phyloP scores from a whole-genome alignment of 2,113 vertebrate species.

The Orcinus orca region DNA sequence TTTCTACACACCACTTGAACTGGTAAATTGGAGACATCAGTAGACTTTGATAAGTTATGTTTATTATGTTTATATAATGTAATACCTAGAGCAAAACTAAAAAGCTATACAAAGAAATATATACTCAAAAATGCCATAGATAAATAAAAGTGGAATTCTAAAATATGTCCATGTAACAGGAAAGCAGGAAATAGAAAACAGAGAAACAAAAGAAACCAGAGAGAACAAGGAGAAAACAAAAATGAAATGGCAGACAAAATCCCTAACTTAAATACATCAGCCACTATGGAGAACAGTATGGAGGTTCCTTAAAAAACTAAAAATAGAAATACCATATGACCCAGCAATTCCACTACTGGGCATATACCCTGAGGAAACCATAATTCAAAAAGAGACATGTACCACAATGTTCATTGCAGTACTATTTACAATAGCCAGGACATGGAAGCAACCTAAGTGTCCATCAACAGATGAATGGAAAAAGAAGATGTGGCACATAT shows the following conservation, averaged over 20 bases:
- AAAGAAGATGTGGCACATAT: too few relatives aligned
- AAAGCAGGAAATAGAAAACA: neutral
- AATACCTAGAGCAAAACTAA: neutral
- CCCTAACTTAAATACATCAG: neutral
- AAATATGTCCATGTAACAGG: neutral
- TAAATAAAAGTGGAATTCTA: conserved; percentile 10
- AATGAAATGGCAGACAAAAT: neutral
- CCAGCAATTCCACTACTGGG: too few relatives aligned
- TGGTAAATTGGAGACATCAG: neutral
- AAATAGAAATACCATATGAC: too few relatives aligned
- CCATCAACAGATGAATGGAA: too few relatives aligned
- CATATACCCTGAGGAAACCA: too few relatives aligned
- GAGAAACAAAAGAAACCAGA: neutral
- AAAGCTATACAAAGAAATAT: neutral
- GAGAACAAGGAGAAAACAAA: neutral
- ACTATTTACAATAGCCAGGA: too few relatives aligned
- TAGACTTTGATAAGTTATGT: neutral
- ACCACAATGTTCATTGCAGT: too few relatives aligned
- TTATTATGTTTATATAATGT: neutral
- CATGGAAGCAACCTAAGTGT: too few relatives aligned
- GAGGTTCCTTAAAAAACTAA: too few relatives aligned
- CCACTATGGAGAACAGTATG: too few relatives aligned
- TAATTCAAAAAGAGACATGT: too few relatives aligned
- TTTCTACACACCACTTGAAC: neutral
- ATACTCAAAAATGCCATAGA: neutral